Conservation (phyloP, 2,888 invertebrate species). For the Cheilosia urbana region DNA sequence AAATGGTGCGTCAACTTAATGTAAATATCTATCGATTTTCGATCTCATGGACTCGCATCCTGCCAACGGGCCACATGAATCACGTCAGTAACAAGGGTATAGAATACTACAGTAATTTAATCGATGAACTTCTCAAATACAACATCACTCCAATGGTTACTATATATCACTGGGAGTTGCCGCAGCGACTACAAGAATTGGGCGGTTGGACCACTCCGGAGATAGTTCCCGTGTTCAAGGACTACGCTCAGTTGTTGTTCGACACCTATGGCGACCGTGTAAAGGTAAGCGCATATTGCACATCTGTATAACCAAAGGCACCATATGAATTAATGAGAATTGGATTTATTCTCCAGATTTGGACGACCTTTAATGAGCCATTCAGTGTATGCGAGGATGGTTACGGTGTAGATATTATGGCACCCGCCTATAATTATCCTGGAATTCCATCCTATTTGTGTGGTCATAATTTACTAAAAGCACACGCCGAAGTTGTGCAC, state of each 20-base stretch:
- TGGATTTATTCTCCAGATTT: conserved; percentile 82
- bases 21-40: conserved; percentile 89
- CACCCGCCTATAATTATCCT: conserved; percentile 86
- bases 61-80: conserved; percentile 88
- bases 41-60: conserved; percentile 90
- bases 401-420: conserved; percentile 86
- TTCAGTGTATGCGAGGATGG: conserved; percentile 84
- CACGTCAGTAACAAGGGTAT: conserved; percentile 89
- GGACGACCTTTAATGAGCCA: conserved; percentile 93
- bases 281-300: conserved; percentile 80
- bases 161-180: conserved; percentile 90
- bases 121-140: conserved; percentile 88
- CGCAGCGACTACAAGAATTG: conserved; percentile 87
- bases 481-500: conserved; percentile 89
- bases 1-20: conserved; percentile 87
- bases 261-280: conserved; percentile 87
- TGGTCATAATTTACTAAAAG: conserved; percentile 89
- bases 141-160: conserved; percentile 89
- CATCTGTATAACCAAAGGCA: neutral
- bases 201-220: conserved; percentile 89
- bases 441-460: conserved; percentile 88
- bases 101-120: conserved; percentile 90
- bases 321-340: neutral
- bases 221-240: conserved; percentile 87
- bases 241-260: conserved; percentile 87